Conservation (phyloP, 2,888 invertebrate genomes). For the Andrena trimmerana region DNA sequence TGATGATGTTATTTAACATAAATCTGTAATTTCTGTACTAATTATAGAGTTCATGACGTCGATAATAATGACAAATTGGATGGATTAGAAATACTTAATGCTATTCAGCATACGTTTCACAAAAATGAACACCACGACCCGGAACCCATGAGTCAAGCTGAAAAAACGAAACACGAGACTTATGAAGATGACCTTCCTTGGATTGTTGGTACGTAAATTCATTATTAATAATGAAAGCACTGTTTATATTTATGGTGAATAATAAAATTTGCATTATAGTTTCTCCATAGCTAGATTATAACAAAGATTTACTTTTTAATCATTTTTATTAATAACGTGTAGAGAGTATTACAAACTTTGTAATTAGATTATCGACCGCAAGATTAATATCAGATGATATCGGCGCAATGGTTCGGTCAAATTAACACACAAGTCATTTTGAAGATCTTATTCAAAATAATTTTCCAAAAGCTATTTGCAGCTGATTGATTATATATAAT, state of each 20-base stretch:
- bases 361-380: too few species aligned
- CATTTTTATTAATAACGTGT: background rate
- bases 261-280: background rate
- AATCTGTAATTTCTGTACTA: conserved; percentile 11
- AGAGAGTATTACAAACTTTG: too few species aligned
- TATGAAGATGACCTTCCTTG: conserved; percentile 69
- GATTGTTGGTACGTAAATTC: conserved; percentile 75
- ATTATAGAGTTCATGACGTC: conserved; percentile 91
- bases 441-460: too few species aligned
- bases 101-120: conserved; percentile 91
- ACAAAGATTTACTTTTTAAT: background rate
- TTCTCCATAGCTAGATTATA: background rate
- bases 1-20: background rate
- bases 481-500: too few species aligned
- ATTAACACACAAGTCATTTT: too few species aligned
- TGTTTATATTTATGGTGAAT: background rate
- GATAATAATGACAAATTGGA: conserved; percentile 96
- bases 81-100: conserved; percentile 95
- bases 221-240: background rate
- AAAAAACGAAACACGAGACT: conserved; percentile 46
- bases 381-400: too few species aligned
- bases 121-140: conserved; percentile 76
- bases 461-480: too few species aligned
- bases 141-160: conserved; percentile 71
- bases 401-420: too few species aligned